phyloP scores from a whole-genome alignment of 2,113 vertebrate species.

The Lophochroa leadbeateri region DNA sequence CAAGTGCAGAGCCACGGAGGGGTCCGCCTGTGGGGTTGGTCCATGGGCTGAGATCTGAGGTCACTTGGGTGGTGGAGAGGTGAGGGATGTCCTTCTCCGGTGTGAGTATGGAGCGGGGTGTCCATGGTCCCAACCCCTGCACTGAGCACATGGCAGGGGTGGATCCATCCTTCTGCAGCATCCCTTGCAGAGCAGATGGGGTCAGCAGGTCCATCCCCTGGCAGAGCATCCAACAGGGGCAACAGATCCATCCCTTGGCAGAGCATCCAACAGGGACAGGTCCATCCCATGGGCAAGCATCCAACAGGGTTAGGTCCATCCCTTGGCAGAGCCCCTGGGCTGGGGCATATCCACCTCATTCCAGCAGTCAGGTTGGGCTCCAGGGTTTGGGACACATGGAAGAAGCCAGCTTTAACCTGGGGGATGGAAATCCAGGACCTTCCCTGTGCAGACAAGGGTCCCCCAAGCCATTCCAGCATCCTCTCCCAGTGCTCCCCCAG shows the following conservation, averaged over 20 bases:
- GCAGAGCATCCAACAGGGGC: too few relatives aligned
- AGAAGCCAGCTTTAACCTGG: not conserved
- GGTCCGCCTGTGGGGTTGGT: accelerated
- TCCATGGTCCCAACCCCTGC: accelerated
- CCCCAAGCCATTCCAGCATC: not conserved
- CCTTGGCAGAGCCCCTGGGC: not conserved
- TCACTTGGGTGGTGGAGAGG: not conserved
- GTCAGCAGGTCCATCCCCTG: not conserved
- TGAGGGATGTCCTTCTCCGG: not conserved
- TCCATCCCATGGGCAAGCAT: not conserved
- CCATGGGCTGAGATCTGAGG: not conserved
- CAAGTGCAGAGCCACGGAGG: not conserved
- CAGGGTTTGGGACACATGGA: not conserved
- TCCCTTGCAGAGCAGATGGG: not conserved
- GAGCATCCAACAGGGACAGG: not conserved
- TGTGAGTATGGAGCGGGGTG: accelerated
- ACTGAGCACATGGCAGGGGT: not conserved
- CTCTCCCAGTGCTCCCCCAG: not conserved
- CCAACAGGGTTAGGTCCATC: not conserved
- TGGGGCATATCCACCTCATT: not conserved
- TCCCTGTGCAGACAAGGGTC: not conserved
- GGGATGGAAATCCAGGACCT: not conserved
- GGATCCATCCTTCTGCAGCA: not conserved
- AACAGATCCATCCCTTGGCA: not conserved
- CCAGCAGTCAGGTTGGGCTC: not conserved